A percentile compares a stretch with the other conserved stretches of the same genome.
Evolutionary conservation across 2,888 invertebrate genomes (phyloP).

Genomic region (Drosophila colorata): DNA sequence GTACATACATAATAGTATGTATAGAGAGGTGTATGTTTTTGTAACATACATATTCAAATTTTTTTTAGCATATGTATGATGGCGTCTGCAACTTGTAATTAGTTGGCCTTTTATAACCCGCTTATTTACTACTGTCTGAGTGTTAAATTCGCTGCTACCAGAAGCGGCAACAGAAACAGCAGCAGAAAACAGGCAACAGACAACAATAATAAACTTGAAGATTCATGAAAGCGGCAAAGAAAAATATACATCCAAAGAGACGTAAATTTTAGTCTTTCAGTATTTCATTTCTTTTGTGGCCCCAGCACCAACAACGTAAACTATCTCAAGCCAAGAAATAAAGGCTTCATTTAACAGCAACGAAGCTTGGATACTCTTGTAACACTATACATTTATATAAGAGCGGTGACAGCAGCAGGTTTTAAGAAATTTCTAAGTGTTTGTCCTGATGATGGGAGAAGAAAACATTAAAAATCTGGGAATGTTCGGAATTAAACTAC

Average conservation of each 20-base stretch:
- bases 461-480: too few species aligned
- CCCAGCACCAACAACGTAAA: constrained; percentile 40
- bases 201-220: constrained; percentile 78
- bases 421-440: not conserved
- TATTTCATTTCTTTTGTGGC: constrained; percentile 75
- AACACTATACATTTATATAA: not conserved
- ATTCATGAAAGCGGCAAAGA: constrained; percentile 78
- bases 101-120: constrained; percentile 74
- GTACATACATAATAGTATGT: constrained; percentile 23
- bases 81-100: constrained; percentile 78
- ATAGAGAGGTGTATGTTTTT: constrained; percentile 21
- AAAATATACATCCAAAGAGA: constrained; percentile 72
- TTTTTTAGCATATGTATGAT: constrained; percentile 43
- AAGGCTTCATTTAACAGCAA: not conserved
- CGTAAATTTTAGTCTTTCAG: constrained; percentile 75
- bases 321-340: constrained; percentile 44
- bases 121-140: constrained; percentile 75
- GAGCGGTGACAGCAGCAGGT: too few species aligned
- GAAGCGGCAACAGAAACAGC: constrained; percentile 34
- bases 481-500: too few species aligned
- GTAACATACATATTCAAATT: constrained; percentile 55
- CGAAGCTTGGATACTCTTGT: constrained; percentile 18
- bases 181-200: constrained; percentile 43
- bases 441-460: not conserved
- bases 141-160: constrained; percentile 72